Conservation (phyloP, 2,888 invertebrate genomes). For the Linyphia triangularis region DNA sequence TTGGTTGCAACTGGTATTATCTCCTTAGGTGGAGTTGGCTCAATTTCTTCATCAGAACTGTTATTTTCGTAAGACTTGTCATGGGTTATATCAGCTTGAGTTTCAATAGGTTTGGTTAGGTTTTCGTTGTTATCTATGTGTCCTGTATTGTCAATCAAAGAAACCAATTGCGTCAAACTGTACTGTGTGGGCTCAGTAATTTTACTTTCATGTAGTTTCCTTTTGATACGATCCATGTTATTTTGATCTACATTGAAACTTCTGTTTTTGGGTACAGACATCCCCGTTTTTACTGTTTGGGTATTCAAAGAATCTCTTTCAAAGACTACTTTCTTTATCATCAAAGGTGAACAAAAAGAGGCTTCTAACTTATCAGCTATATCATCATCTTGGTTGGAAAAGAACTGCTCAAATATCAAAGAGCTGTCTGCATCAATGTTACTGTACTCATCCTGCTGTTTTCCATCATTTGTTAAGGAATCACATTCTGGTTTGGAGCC, state of each 20-base stretch:
- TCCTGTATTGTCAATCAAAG: constrained; percentile 42
- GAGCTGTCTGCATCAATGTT: constrained; percentile 7
- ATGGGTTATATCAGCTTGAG: background rate
- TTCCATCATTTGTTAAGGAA: background rate
- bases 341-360: constrained; percentile 43
- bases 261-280: background rate
- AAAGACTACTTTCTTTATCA: constrained; percentile 43
- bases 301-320: constrained; percentile 6
- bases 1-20: background rate
- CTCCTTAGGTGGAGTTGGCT: constrained; percentile 62
- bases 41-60: constrained; percentile 64
- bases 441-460: background rate
- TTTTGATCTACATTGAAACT: background rate
- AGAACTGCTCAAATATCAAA: constrained; percentile 44
- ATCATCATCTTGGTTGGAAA: background rate
- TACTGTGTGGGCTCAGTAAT: constrained; percentile 38
- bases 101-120: background rate
- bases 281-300: background rate
- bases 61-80: background rate
- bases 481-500: background rate
- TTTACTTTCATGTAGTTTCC: background rate
- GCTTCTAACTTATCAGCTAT: constrained; percentile 1
- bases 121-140: background rate
- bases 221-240: background rate
- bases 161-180: constrained; percentile 57